A percentile compares a stretch with the other conserved stretches of the same genome.
Evolutionary conservation across 2,888 invertebrate genomes (phyloP).

Genomic region (Drosophila multiciliata): DNA sequence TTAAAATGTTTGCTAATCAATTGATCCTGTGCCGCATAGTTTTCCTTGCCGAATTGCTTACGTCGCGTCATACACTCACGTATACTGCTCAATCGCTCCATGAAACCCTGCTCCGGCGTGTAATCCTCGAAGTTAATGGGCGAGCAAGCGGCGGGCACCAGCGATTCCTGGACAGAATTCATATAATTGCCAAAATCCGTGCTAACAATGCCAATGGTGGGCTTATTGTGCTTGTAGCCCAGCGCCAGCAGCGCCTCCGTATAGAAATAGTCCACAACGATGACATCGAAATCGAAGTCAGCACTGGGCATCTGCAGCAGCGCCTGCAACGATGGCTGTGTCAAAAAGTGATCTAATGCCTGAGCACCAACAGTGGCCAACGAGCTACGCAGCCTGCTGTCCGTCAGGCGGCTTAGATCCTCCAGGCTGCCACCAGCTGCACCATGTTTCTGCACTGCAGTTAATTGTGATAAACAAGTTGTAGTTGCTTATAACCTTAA

Average conservation of each 20-base stretch:
- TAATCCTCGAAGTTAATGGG: conserved; percentile 85
- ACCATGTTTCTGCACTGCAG: conserved; percentile 67
- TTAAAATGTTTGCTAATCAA: conserved; percentile 82
- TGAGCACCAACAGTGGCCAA: conserved; percentile 75
- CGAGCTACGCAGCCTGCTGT: conserved; percentile 67
- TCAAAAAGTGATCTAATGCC: conserved; percentile 80
- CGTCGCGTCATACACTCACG: conserved; percentile 81
- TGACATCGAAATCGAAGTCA: conserved; percentile 84
- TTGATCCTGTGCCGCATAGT: conserved; percentile 81
- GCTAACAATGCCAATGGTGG: conserved; percentile 83
- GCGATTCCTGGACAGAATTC: conserved; percentile 85
- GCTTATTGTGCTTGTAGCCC: conserved; percentile 83
- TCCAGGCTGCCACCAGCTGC: conserved; percentile 59
- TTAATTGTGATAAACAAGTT: not conserved
- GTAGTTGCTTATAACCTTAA: not conserved
- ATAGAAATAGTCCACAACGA: conserved; percentile 85
- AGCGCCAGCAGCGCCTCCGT: conserved; percentile 85
- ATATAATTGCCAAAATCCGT: conserved; percentile 85
- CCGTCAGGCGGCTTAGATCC: conserved; percentile 56
- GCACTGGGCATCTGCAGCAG: conserved; percentile 76
- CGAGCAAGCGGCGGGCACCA: conserved; percentile 85
- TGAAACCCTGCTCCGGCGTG: conserved; percentile 84
- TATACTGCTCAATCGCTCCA: conserved; percentile 86
- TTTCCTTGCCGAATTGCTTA: conserved; percentile 74
- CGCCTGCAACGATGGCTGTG: conserved; percentile 58